phyloP scores from a whole-genome alignment of 1,140 invertebrate species.

The Sitophilus oryzae region DNA sequence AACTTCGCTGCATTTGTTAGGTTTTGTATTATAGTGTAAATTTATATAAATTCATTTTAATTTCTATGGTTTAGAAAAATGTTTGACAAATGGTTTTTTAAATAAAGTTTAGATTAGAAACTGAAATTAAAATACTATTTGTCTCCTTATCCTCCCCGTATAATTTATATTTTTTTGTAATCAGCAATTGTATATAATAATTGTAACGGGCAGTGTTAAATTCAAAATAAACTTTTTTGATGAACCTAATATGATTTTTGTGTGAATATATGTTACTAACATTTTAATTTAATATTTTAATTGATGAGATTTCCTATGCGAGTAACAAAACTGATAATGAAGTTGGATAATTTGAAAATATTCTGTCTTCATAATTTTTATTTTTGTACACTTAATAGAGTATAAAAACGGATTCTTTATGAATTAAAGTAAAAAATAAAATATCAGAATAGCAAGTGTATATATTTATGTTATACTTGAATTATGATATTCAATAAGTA shows the following conservation, averaged over 20 bases:
- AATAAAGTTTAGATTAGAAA: too few species aligned
- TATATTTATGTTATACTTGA: too few species aligned
- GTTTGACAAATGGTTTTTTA: not conserved
- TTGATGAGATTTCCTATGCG: not conserved
- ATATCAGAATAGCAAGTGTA: too few species aligned
- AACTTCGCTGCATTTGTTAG: not conserved
- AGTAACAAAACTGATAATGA: not conserved
- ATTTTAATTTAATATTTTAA: not conserved
- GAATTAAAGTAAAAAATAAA: too few species aligned
- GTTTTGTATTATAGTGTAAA: slow-evolving; percentile 9
- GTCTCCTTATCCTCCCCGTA: too few species aligned
- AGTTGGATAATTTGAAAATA: too few species aligned
- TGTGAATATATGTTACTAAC: not conserved
- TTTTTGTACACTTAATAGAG: too few species aligned
- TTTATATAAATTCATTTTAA: slow-evolving; percentile 4
- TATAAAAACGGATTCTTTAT: too few species aligned
- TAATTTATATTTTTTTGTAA: slow-evolving; percentile 14
- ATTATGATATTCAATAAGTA: too few species aligned
- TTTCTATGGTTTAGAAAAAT: too few species aligned
- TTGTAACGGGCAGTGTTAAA: slow-evolving; percentile 30
- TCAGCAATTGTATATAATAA: slow-evolving; percentile 19
- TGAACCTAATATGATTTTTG: not conserved
- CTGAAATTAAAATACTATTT: slow-evolving; percentile 19
- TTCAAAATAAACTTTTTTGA: slow-evolving; percentile 11
- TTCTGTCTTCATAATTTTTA: too few species aligned